phyloP scores from a whole-genome alignment of 2,797 vertebrate genomes.

The Alauda arvensis region DNA sequence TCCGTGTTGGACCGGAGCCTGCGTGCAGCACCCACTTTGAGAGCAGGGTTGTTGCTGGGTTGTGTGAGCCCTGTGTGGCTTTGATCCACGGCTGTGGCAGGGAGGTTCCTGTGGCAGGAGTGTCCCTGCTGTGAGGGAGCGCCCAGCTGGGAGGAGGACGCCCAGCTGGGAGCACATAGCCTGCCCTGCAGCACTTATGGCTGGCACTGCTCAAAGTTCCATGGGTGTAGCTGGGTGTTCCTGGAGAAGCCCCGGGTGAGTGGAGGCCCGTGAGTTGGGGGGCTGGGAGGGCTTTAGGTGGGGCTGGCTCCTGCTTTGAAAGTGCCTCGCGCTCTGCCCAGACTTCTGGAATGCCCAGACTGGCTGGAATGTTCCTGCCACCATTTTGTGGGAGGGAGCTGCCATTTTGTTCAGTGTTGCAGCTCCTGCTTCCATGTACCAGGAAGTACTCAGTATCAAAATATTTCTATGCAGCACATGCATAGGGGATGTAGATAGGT shows the following conservation, averaged over 20 bases:
- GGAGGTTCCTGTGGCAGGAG: background rate
- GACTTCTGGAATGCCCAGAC: background rate
- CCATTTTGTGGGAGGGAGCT: background rate
- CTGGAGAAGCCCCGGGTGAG: background rate
- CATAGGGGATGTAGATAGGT: background rate
- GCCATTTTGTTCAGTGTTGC: background rate
- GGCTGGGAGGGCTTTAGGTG: background rate
- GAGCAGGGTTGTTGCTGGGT: background rate
- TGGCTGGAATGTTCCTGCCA: background rate
- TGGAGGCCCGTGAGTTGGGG: background rate
- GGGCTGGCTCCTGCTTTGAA: fast-evolving
- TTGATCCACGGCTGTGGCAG: fast-evolving
- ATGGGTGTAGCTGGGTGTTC: fast-evolving
- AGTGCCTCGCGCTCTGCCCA: fast-evolving
- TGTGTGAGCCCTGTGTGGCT: fast-evolving
- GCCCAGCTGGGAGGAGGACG: fast-evolving
- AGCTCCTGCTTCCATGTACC: background rate
- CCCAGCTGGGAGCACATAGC: fast-evolving
- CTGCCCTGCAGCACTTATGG: background rate
- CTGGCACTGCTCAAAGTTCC: fast-evolving
- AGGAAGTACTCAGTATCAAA: background rate
- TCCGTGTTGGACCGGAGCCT: background rate
- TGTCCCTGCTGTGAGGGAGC: fast-evolving
- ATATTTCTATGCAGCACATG: background rate
- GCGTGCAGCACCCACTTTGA: fast-evolving